Conservation (phyloP, 2,888 invertebrate species). For the Dynastes hyllus region DNA sequence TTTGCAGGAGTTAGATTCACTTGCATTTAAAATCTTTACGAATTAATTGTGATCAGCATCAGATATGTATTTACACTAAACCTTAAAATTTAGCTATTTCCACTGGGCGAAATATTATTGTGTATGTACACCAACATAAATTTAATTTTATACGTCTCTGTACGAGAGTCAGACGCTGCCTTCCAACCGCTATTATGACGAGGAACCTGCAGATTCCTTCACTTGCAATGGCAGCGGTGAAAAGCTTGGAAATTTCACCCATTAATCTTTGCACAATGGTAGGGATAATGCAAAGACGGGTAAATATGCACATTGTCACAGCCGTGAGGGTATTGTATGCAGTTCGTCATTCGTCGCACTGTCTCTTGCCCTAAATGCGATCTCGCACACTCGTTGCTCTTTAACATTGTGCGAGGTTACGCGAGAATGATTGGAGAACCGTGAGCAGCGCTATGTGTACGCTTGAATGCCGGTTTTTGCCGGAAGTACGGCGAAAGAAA, state of each 20-base stretch:
- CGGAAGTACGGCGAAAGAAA: slow-evolving; percentile 41
- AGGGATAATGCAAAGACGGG: slow-evolving; percentile 52
- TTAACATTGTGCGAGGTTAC: background rate
- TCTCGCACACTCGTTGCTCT: slow-evolving; percentile 16
- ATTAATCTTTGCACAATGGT: slow-evolving; percentile 56
- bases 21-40: background rate
- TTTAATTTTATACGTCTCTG: too few species aligned
- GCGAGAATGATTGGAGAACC: slow-evolving; percentile 24
- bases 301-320: slow-evolving; percentile 56
- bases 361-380: slow-evolving; percentile 34
- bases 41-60: background rate
- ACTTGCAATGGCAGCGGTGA: slow-evolving; percentile 32
- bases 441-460: background rate
- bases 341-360: slow-evolving; percentile 53
- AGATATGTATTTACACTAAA: background rate
- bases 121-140: too few species aligned
- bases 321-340: slow-evolving; percentile 52
- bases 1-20: too few species aligned
- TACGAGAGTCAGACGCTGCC: too few species aligned
- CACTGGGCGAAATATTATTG: too few species aligned
- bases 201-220: slow-evolving; percentile 6
- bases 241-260: slow-evolving; percentile 50
- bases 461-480: slow-evolving; percentile 25
- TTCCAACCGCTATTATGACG: slow-evolving; percentile 26
- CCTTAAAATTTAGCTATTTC: background rate